A percentile compares a stretch with the other conserved stretches of the same genome.
phyloP scores from a whole-genome alignment of 2,888 invertebrate genomes.

The Pomacea canaliculata region DNA sequence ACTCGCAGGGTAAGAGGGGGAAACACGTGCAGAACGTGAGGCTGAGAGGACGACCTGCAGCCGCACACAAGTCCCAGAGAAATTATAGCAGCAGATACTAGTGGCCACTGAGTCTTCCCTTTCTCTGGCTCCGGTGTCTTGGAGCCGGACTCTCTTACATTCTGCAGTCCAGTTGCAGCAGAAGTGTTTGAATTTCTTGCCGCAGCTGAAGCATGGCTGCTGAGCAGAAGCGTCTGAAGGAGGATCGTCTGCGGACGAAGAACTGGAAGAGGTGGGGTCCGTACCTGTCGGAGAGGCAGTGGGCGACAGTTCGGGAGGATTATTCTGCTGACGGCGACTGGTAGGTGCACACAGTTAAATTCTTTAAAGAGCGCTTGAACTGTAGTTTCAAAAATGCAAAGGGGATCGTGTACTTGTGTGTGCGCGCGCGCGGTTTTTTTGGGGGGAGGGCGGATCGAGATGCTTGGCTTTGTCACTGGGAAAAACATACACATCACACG shows the following conservation, averaged over 20 bases:
- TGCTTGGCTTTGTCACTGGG: neutral
- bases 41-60: no score
- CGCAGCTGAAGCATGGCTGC: slow-evolving; percentile 35
- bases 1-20: no score
- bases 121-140: no score
- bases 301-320: slow-evolving; percentile 70
- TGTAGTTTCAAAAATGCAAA: neutral
- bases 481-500: no score
- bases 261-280: slow-evolving; percentile 70
- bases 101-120: no score
- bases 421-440: neutral
- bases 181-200: no score
- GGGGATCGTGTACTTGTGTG: neutral
- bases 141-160: no score
- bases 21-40: no score
- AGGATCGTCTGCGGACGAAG: slow-evolving; percentile 52
- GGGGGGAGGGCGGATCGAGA: neutral
- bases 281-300: slow-evolving; percentile 68
- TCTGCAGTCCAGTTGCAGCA: no score
- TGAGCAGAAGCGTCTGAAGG: slow-evolving; percentile 54
- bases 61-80: no score
- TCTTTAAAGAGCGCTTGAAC: neutral
- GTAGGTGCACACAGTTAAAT: slow-evolving; percentile 59
- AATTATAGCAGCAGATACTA: no score
- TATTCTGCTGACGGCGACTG: slow-evolving; percentile 65